Percentiles rank a stretch among this genome's conserved stretches.
Evolutionary conservation across 35 echinoderm and acorn worm genomes (phyloP).

Genomic region (Patiria miniata): DNA sequence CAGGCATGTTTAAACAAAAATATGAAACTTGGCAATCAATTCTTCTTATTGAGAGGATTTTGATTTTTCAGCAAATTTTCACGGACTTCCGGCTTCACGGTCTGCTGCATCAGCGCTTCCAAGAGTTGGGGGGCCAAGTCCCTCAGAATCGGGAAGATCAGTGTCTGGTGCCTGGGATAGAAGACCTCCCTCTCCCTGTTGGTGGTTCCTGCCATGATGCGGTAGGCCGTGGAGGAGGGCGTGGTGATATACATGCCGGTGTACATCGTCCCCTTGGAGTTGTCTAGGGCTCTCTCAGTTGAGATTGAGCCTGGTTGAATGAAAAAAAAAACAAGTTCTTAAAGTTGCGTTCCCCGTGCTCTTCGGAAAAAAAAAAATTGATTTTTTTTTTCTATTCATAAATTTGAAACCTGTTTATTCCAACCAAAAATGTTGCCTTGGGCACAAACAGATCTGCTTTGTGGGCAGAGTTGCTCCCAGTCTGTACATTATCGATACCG

Average conservation of each 20-base stretch:
- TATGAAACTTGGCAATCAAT: too few species aligned
- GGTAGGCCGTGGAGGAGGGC: slow-evolving; percentile 28
- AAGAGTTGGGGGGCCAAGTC: background rate
- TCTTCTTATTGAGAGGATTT: too few species aligned
- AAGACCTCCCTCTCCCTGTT: slow-evolving; percentile 42
- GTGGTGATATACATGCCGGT: slow-evolving; percentile 3
- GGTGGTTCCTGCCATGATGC: slow-evolving; percentile 42
- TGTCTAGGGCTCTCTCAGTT: slow-evolving; percentile 64
- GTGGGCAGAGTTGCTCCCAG: background rate
- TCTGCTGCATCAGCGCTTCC: background rate
- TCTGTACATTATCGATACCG: background rate
- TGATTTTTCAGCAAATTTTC: background rate
- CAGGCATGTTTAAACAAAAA: too few species aligned
- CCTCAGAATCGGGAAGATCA: background rate
- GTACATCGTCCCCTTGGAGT: slow-evolving; percentile 40
- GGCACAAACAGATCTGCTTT: too few species aligned
- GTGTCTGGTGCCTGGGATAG: slow-evolving; percentile 1
- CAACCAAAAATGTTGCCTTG: background rate
- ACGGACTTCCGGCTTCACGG: background rate
- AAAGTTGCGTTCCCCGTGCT: background rate
- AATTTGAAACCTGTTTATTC: background rate
- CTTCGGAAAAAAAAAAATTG: background rate
- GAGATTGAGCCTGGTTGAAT: slow-evolving; percentile 69
- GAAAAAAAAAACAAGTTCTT: background rate
- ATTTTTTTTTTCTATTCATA: background rate